These are phyloP conservation scores for Ascidia mentula DNA, from an alignment of 23 tunicate genomes.

Conservation along the genomic window DNA sequence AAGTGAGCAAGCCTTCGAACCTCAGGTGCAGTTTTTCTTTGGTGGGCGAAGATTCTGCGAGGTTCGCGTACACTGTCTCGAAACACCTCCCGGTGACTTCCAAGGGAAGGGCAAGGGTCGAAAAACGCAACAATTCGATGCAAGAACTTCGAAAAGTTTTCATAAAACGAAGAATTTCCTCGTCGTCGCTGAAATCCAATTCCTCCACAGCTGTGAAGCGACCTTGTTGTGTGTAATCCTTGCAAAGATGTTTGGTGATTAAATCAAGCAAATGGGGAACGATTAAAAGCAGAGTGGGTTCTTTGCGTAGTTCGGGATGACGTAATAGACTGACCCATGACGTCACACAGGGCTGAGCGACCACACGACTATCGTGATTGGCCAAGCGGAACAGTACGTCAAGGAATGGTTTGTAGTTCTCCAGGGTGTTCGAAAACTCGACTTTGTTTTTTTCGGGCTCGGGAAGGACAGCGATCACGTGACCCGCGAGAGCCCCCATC, in stretches of 20 bases:
- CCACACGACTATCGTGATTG: conserved; percentile 31
- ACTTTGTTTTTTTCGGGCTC: conserved; percentile 17
- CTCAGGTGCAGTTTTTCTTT: background rate
- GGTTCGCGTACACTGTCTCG: background rate
- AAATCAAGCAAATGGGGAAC: conserved; percentile 43
- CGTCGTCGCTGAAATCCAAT: conserved; percentile 63
- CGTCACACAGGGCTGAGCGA: conserved; percentile 27
- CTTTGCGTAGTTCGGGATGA: conserved; percentile 30
- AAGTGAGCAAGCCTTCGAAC: conserved; percentile 13
- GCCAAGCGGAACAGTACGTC: conserved; percentile 39
- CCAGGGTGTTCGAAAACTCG: conserved; percentile 15
- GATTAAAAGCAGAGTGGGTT: conserved; percentile 16
- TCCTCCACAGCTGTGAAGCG: conserved; percentile 38
- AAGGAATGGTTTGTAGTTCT: conserved; percentile 33
- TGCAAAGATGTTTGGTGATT: conserved; percentile 15
- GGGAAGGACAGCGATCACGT: conserved; percentile 33
- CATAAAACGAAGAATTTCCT: conserved; percentile 24
- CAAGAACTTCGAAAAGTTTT: background rate
- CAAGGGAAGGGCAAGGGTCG: conserved; percentile 30
- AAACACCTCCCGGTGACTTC: conserved; percentile 32
- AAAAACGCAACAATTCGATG: conserved; percentile 43
- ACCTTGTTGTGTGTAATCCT: background rate
- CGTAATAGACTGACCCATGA: conserved; percentile 39
- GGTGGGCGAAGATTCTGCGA: background rate
- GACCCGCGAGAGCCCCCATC: conserved; percentile 15